Conservation (phyloP, 1,140 invertebrate genomes). For the Medauroidea extradentata region DNA sequence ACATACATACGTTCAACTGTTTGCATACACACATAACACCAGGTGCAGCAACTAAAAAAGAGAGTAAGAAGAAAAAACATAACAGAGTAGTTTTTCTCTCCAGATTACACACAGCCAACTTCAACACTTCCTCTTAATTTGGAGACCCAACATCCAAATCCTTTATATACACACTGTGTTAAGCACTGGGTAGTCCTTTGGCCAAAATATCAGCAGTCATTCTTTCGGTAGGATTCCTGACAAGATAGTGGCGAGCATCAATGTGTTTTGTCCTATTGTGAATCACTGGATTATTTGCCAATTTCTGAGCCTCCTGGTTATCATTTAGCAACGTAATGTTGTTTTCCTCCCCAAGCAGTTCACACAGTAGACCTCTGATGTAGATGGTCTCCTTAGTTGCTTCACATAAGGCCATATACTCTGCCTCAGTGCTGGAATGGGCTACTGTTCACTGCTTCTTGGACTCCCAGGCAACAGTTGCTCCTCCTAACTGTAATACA, state of each 20-base stretch:
- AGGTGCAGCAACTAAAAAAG: too few species aligned
- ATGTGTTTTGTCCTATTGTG: constrained; percentile 33
- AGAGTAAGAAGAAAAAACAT: too few species aligned
- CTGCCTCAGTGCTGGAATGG: constrained; percentile 34
- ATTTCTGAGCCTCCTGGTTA: constrained; percentile 29
- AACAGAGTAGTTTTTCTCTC: too few species aligned
- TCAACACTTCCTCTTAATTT: too few species aligned
- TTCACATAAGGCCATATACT: constrained; percentile 26
- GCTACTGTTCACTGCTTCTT: constrained; percentile 31
- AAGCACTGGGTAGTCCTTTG: background rate
- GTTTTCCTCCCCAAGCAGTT: background rate
- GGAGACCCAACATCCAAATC: too few species aligned
- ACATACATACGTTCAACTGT: too few species aligned
- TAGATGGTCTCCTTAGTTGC: constrained; percentile 17
- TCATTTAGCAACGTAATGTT: constrained; percentile 7
- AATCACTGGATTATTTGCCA: constrained; percentile 26
- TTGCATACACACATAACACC: too few species aligned
- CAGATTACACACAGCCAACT: too few species aligned
- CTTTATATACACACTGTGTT: too few species aligned
- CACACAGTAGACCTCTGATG: constrained; percentile 8
- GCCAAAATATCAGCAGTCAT: background rate
- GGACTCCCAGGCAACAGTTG: constrained; percentile 24
- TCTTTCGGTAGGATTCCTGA: too few species aligned
- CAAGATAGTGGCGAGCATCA: constrained; percentile 18
- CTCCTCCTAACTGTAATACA: constrained; percentile 17